Base-by-base conservation (phyloP, 2,797 vertebrate genomes). In the Periparus ater region DNA sequence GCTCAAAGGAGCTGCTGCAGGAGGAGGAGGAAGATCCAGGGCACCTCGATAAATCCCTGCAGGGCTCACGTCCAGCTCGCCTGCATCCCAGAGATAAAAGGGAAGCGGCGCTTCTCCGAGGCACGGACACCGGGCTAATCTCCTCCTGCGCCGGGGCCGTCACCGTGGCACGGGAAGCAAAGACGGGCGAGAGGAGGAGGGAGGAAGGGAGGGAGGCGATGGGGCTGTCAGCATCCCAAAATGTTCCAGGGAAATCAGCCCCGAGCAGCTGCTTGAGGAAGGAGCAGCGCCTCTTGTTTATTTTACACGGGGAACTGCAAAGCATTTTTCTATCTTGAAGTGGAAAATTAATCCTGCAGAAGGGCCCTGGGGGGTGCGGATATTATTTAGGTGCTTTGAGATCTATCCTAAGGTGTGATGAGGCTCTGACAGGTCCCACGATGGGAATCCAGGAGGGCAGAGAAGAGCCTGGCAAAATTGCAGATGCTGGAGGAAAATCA, bases 61-160 rank as follows among this genome's bases (percentile, higher is more conserved):
- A 93, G 93, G 97, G 96, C 98, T 97, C 88, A 40, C 93, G 82
- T 97, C 97, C 98, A 97, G 96, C 83, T 11, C 5, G 26, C 92
- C 97, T 98, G 97, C 95, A 97, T 97, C 92, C 89, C 91, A 85
- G 96, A 98, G 98, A 98, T 98, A 98, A 98, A 96, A 94, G 95
- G 96, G 63, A 97, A 96, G 86, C 85, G 23, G 47, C 21, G 70
- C 76, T 97, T 63, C 94, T 97, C 32, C 11, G 42, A 95, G 95
- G 95, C 95, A 23, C 25, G 80, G 96, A 90, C 97, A 95, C 77
- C 11, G 67, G 10, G 70, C 88, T 98, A 97, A 98, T 98, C 97
- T 97, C 92, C 91, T 95, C 77, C 77, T 13, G 82, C 61, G 40
- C 93, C 5, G 11, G 85, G 89, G 92, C 94, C 68, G 4, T 25